Percentiles rank a stretch among this genome's conserved stretches.
phyloP scores from a whole-genome alignment of 2,888 invertebrate species.

The Sinotaia quadrata region DNA sequence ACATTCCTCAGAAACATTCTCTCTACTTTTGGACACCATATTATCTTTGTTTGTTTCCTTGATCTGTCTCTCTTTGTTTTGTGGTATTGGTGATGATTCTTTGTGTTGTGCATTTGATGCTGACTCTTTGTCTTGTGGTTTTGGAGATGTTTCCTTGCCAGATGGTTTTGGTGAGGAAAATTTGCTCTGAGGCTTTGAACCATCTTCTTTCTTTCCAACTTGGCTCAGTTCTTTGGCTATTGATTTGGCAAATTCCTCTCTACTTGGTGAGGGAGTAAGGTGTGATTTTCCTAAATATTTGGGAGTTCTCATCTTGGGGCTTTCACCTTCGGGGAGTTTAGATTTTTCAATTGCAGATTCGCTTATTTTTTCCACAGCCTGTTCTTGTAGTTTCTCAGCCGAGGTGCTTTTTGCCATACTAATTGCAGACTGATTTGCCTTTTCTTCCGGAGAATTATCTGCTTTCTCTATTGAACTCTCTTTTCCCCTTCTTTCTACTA shows the following conservation, averaged over 20 bases:
- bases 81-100: neutral
- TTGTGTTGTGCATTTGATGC: slow-evolving; percentile 10
- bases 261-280: neutral
- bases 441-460: too few species aligned
- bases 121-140: slow-evolving; percentile 3
- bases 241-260: slow-evolving; percentile 13
- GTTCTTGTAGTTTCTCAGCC: too few species aligned
- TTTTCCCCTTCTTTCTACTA: too few species aligned
- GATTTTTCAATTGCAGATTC: too few species aligned
- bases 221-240: slow-evolving; percentile 12
- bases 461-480: too few species aligned
- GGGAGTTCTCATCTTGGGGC: neutral
- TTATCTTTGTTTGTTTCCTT: too few species aligned
- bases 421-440: too few species aligned
- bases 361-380: too few species aligned
- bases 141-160: slow-evolving; percentile 18
- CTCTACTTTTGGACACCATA: neutral
- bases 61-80: too few species aligned
- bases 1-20: neutral
- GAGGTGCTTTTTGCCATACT: too few species aligned
- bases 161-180: slow-evolving; percentile 2
- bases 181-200: slow-evolving; percentile 16
- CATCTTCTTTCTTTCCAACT: slow-evolving; percentile 14
- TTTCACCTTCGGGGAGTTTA: too few species aligned
- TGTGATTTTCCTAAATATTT: neutral